Evolutionary conservation across 2,888 invertebrate species (phyloP).

Genomic region (Lepidocyrtoides sp.): DNA sequence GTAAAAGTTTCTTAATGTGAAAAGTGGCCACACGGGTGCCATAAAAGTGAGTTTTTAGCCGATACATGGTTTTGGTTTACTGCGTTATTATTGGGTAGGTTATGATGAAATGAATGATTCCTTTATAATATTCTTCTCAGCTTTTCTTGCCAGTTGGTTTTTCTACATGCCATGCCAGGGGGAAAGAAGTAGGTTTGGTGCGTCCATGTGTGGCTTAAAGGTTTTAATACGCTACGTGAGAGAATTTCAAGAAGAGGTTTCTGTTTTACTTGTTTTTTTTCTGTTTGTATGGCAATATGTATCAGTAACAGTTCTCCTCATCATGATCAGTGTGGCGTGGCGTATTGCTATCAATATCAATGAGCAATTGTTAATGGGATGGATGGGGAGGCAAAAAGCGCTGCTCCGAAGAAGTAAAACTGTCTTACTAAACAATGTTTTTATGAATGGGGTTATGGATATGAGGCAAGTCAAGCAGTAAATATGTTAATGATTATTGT

Average conservation of each 20-base stretch:
- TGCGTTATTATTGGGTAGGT: slow-evolving; percentile 13
- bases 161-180: too few species aligned
- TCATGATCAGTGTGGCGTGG: not conserved
- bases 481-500: slow-evolving; percentile 61
- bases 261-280: slow-evolving; percentile 1
- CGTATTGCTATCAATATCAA: slow-evolving; percentile 5
- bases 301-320: not conserved
- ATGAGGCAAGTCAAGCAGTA: slow-evolving; percentile 62
- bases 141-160: not conserved
- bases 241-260: not conserved
- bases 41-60: slow-evolving; percentile 32
- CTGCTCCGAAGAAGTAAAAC: not conserved
- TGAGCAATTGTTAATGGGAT: slow-evolving; percentile 15
- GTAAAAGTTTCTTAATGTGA: slow-evolving; percentile 24
- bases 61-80: slow-evolving; percentile 10
- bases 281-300: not conserved
- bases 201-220: not conserved
- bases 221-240: not conserved
- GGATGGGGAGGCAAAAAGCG: not conserved
- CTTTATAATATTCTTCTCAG: slow-evolving; percentile 38
- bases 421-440: slow-evolving; percentile 53
- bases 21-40: slow-evolving; percentile 60
- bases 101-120: slow-evolving; percentile 44
- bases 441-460: slow-evolving; percentile 59
- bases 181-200: too few species aligned